phyloP scores from a whole-genome alignment of 1,140 invertebrate species.

The Acromyrmex echinatior region DNA sequence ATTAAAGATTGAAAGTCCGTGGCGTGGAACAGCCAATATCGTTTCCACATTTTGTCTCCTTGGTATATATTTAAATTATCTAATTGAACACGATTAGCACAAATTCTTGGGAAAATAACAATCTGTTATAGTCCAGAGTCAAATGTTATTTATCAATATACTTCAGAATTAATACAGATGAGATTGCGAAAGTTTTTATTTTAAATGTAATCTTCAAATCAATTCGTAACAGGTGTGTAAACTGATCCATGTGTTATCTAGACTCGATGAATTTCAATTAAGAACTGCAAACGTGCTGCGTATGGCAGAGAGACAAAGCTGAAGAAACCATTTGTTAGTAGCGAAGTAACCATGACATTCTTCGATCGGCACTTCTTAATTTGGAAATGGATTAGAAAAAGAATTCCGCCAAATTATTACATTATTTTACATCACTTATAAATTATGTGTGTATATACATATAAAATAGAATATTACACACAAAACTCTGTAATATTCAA shows the following conservation, averaged over 20 bases:
- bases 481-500: too few relatives aligned
- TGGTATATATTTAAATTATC: neutral
- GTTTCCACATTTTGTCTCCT: neutral
- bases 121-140: too few relatives aligned
- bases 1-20: conserved; percentile 49
- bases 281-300: neutral
- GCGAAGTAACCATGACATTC: neutral
- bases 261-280: neutral
- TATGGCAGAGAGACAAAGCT: neutral
- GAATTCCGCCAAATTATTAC: too few relatives aligned
- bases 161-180: neutral
- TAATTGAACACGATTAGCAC: neutral
- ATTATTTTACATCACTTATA: too few relatives aligned
- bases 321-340: neutral
- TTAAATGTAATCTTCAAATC: neutral
- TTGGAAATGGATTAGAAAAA: too few relatives aligned
- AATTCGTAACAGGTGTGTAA: neutral
- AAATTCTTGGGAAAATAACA: neutral
- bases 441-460: too few relatives aligned
- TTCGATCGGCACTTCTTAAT: neutral
- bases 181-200: neutral
- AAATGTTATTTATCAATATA: neutral
- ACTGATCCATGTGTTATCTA: neutral
- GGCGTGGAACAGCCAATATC: conserved; percentile 60
- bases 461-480: too few relatives aligned